phyloP scores from a whole-genome alignment of 2,113 vertebrate genomes.

The Rhodinocichla rosea region DNA sequence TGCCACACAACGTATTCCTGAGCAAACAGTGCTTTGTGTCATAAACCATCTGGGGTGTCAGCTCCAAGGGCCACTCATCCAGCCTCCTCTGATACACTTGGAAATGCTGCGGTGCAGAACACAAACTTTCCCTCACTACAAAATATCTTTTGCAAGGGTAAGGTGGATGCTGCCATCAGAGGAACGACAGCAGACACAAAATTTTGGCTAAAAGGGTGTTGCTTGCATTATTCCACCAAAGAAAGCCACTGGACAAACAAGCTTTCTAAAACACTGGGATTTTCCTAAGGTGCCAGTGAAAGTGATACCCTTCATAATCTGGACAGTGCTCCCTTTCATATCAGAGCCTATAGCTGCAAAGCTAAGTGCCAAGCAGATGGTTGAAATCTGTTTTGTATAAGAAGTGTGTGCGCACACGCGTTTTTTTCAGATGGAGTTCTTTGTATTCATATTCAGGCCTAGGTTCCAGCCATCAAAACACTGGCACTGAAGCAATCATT shows the following conservation, averaged over 20 bases:
- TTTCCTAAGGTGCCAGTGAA: conserved; percentile 73
- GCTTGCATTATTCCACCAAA: conserved; percentile 64
- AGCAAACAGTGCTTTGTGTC: conserved; percentile 77
- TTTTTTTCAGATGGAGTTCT: conserved; percentile 66
- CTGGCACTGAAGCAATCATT: conserved; percentile 74
- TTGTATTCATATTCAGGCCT: conserved; percentile 77
- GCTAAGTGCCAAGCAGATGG: conserved; percentile 79
- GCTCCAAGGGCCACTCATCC: conserved; percentile 52
- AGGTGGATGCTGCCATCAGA: conserved; percentile 22
- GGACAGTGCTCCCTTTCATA: conserved; percentile 80
- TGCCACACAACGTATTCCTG: conserved; percentile 66
- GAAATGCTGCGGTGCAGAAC: conserved; percentile 59
- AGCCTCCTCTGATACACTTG: conserved; percentile 48
- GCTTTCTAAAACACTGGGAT: conserved; percentile 55
- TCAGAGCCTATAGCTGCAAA: conserved; percentile 68
- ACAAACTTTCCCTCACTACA: conserved; percentile 33
- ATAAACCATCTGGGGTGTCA: conserved; percentile 76
- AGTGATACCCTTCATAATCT: conserved; percentile 73
- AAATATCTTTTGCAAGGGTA: conserved; percentile 23
- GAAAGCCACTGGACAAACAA: conserved; percentile 57
- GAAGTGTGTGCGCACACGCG: conserved; percentile 53
- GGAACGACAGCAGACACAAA: conserved; percentile 2
- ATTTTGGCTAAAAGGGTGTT: conserved; percentile 50
- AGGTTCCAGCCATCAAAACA: conserved; percentile 78
- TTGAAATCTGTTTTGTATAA: conserved; percentile 80